Evolutionary conservation across 2,113 vertebrate species (phyloP), one percentile per base, ranked within the genome.

Genomic region (Arothron firmamentum): DNA sequence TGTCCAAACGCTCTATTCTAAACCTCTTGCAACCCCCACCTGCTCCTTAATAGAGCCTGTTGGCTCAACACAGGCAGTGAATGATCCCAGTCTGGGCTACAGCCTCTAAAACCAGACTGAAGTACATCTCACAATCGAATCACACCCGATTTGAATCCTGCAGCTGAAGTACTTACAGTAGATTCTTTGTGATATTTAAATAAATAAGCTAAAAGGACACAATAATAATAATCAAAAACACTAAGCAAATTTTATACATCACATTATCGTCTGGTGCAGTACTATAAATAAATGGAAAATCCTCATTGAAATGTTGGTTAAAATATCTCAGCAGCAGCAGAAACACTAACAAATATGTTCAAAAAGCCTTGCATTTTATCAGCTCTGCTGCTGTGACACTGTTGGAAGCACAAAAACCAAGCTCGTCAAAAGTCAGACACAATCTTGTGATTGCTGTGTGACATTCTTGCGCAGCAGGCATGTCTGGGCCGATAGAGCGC

Each of bases 1-100:
- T 46, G 62, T 83, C 77, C 57, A 77, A 86, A 88, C 84, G 85
- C 87, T 78, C 76, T 67, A 72, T 75, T 74, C 6, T 47, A 47
- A 47, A n/a, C 65, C 38, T 16, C 45, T 65, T 25, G 62, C 59
- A 75, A 70, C 69, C 46, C 65, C 23, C 45, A 56, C 54, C 48
- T 43, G 12, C 16, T 42, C 54, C 60, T 61, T 9, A 48, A 80
- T 80, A 84, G 79, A 67, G 47, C 56, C 48, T 34, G 52, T 75
- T 66, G 62, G 54, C 21, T 69, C 45, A 41, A 2, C 63, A 18
- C 52, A 62, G 68, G 45, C 62, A 16, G 52, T 45, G 52, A 78
- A 65, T 68, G 17, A 66, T 3, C 58, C 25, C 15, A 66, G 53
- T 43, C 28, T 23, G 41, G 18, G 17, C 54, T 18, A 43, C 69